These are phyloP conservation scores for Sebastiscus tertius DNA, from an alignment of 2,797 vertebrate species.

Conservation along the genomic window DNA sequence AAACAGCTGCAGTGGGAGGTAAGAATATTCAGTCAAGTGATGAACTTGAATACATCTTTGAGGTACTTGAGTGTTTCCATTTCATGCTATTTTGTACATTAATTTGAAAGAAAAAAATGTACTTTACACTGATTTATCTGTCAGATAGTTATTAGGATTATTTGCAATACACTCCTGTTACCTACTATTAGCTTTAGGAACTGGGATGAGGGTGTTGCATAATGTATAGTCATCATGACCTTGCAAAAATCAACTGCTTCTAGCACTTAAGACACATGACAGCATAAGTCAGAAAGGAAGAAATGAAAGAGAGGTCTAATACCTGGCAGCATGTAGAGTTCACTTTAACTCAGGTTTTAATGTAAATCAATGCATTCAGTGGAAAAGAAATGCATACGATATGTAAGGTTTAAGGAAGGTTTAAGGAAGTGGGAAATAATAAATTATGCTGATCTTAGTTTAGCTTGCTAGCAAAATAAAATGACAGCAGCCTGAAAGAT, in stretches of 20 bases:
- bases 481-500: not conserved
- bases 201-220: too few relatives aligned
- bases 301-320: too few relatives aligned
- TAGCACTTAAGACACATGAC: too few relatives aligned
- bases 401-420: too few relatives aligned
- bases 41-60: not conserved
- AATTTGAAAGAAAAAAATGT: not conserved
- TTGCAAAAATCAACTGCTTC: too few relatives aligned
- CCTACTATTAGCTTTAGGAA: too few relatives aligned
- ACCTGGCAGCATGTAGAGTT: not conserved
- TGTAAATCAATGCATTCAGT: too few relatives aligned
- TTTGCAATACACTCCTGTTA: not conserved
- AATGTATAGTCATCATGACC: too few relatives aligned
- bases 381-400: too few relatives aligned
- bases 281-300: too few relatives aligned
- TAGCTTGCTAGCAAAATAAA: not conserved
- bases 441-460: not conserved
- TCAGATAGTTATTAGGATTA: not conserved
- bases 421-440: not conserved
- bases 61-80: not conserved
- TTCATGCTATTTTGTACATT: not conserved
- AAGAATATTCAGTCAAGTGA: not conserved
- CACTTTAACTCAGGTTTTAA: not conserved
- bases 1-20: not conserved
- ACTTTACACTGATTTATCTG: not conserved